Percentiles rank a stretch among this genome's conserved stretches.
phyloP scores from a whole-genome alignment of 2,888 invertebrate genomes.

The Cephus nigrinus region DNA sequence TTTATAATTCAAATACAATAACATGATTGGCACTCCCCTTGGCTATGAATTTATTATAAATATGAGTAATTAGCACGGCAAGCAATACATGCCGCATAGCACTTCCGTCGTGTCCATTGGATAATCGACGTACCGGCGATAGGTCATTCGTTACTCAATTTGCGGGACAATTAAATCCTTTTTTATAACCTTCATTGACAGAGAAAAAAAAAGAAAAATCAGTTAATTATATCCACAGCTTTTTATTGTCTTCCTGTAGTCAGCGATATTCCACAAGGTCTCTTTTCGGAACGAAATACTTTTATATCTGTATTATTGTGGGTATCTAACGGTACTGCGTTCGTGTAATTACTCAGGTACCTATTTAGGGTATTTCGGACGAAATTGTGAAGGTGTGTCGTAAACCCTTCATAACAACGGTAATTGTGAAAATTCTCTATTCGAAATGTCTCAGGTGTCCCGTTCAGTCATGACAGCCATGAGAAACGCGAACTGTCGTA shows the following conservation, averaged over 20 bases:
- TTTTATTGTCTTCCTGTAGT: not conserved
- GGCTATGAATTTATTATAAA: not conserved
- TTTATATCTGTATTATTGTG: not conserved
- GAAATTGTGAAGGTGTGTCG: not conserved
- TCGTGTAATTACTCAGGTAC: not conserved
- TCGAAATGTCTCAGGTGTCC: not conserved
- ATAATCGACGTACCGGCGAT: not conserved
- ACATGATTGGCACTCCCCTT: not conserved
- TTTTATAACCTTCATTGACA: not conserved
- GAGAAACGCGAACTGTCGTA: not conserved
- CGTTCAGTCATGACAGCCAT: not conserved
- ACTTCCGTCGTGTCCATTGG: not conserved
- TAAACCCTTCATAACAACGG: not conserved
- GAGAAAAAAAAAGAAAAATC: not conserved
- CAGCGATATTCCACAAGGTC: not conserved
- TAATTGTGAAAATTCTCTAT: not conserved
- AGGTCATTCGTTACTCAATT: not conserved
- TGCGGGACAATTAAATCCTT: not conserved
- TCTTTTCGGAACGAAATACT: not conserved
- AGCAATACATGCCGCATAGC: not conserved
- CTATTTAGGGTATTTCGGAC: not conserved
- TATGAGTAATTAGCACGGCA: not conserved
- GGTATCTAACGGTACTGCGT: not conserved
- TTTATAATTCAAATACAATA: not conserved
- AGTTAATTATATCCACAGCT: not conserved